Evolutionary conservation across 1,140 invertebrate genomes (phyloP).

Genomic region (Thaumatotibia leucotreta): DNA sequence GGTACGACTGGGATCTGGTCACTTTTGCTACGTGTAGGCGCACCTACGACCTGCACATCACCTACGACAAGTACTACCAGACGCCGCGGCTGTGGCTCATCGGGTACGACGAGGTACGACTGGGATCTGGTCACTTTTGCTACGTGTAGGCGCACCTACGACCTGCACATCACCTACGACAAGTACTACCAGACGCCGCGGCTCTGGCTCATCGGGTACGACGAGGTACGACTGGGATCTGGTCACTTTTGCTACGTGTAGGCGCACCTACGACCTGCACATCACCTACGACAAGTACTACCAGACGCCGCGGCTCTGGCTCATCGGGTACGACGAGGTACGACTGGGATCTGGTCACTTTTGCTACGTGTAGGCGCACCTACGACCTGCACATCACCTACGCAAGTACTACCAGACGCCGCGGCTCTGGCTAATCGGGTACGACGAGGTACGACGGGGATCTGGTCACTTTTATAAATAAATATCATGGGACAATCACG

Average conservation of each 20-base stretch:
- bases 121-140: no score
- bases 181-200: slow-evolving; percentile 99
- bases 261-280: slow-evolving; percentile 99
- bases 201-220: slow-evolving; percentile 97
- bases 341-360: no score
- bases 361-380: no score
- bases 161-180: slow-evolving; percentile 99
- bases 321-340: slow-evolving; percentile 98
- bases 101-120: slow-evolving; percentile 96
- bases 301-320: slow-evolving; percentile 98
- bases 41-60: slow-evolving; percentile 97
- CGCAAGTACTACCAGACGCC: slow-evolving; percentile 99
- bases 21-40: no score
- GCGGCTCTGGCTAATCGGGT: slow-evolving; percentile 97
- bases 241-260: no score
- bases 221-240: slow-evolving; percentile 94
- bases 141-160: no score
- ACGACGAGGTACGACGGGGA: slow-evolving; percentile 95
- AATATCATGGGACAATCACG: no score
- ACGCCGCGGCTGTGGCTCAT: slow-evolving; percentile 99
- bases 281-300: slow-evolving; percentile 99
- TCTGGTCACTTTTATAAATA: no score
- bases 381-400: slow-evolving; percentile 99
- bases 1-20: slow-evolving; percentile 71
- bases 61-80: slow-evolving; percentile 99